These are phyloP conservation scores for Zaprionus obscuricornis DNA, from an alignment of 2,888 invertebrate species.

Conservation along the genomic window DNA sequence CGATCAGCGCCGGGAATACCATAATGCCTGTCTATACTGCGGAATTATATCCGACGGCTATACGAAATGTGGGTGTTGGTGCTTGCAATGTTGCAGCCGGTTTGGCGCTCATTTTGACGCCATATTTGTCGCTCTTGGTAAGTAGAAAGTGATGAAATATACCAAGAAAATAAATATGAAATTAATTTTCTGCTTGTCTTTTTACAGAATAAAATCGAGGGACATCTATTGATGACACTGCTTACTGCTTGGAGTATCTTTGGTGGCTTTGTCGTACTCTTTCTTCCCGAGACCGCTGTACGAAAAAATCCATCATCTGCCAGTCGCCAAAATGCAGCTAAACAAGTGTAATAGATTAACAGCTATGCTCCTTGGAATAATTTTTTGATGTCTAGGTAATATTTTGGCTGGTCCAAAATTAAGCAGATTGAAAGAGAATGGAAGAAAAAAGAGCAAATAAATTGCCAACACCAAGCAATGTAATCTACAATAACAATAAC, in stretches of 20 bases:
- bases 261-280: slow-evolving; percentile 89
- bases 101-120: slow-evolving; percentile 89
- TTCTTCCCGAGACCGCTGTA: slow-evolving; percentile 89
- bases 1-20: slow-evolving; percentile 90
- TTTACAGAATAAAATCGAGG: slow-evolving; percentile 86
- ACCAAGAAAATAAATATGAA: too few species aligned
- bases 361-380: not conserved
- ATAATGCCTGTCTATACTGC: slow-evolving; percentile 91
- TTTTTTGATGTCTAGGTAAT: slow-evolving; percentile 36
- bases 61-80: slow-evolving; percentile 89
- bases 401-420: slow-evolving; percentile 82
- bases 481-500: slow-evolving; percentile 2
- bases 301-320: slow-evolving; percentile 39
- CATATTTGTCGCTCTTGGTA: slow-evolving; percentile 91
- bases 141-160: slow-evolving; percentile 67
- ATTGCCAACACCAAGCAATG: slow-evolving; percentile 1
- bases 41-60: slow-evolving; percentile 88
- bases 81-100: slow-evolving; percentile 91
- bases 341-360: slow-evolving; percentile 63
- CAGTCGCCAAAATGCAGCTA: slow-evolving; percentile 51
- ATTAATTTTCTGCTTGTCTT: not conserved
- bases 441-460: slow-evolving; percentile 2
- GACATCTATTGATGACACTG: slow-evolving; percentile 88
- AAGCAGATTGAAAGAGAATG: slow-evolving; percentile 14
- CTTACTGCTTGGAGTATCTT: slow-evolving; percentile 88